Percentiles rank a stretch among this genome's conserved stretches.
phyloP scores from a whole-genome alignment of 2,888 invertebrate genomes.

The Lasioglossum vierecki region DNA sequence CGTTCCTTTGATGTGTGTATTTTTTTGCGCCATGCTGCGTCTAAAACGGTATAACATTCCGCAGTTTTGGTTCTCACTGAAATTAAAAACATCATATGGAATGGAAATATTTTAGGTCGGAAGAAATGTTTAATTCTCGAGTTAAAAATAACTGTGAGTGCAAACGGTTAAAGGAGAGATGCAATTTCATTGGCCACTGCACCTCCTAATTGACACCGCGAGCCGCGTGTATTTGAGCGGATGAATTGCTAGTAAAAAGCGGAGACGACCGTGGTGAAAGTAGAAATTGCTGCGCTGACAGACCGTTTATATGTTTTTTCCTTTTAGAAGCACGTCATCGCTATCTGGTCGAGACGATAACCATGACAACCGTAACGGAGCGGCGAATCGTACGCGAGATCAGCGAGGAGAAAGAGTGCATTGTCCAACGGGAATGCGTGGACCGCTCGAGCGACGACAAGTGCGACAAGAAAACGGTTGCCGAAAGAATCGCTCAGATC shows the following conservation, averaged over 20 bases:
- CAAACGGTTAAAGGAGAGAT: not conserved
- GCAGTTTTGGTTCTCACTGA: not conserved
- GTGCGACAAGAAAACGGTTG: conserved; percentile 11
- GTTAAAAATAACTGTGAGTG: too few species aligned
- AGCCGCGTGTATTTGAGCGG: not conserved
- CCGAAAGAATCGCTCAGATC: conserved; percentile 3
- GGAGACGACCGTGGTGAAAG: not conserved
- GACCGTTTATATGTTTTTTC: not conserved
- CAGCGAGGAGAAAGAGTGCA: conserved; percentile 78
- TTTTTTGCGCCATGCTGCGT: not conserved
- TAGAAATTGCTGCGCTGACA: not conserved
- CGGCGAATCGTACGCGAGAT: conserved; percentile 86
- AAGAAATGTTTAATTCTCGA: too few species aligned
- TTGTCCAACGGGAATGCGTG: conserved; percentile 25
- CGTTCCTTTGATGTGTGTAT: too few species aligned
- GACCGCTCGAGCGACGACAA: not conserved
- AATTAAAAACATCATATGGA: too few species aligned
- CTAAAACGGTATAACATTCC: not conserved
- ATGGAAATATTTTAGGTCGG: too few species aligned
- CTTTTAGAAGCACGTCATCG: conserved; percentile 83
- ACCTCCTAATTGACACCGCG: not conserved
- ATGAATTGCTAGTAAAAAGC: not conserved
- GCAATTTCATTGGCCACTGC: not conserved
- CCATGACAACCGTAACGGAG: conserved; percentile 89
- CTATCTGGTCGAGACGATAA: conserved; percentile 88